Evolutionary conservation across 2,888 invertebrate species (phyloP), one percentile per base, ranked within the genome.

Genomic region (Julus scanicus): DNA sequence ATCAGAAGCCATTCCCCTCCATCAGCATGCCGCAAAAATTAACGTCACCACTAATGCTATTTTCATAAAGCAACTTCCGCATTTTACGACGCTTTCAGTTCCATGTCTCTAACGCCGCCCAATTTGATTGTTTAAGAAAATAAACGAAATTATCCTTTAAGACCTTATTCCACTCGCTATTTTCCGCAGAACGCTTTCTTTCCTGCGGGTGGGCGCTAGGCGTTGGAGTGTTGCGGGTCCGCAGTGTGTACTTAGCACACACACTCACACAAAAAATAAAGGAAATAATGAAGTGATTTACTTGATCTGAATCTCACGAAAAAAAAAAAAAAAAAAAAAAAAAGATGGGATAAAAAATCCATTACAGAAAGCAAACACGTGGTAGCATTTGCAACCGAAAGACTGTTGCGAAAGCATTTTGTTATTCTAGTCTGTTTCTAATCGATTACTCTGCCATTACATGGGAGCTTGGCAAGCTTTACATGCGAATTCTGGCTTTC

Each of bases 371-470:
- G 48, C 40, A 44, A 84, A 84, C 48, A 84, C 84, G 39, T 84
- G 84, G 44, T n/a, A 13, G 40, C 13, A 17, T 40, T 84, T 84
- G 39, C 44, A 20, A 9, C 40, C 40, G 48, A 6, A 13, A 84
- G 40, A 20, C 48, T 39, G 40, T 84, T 13, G 40, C 48, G n/a
- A 84, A n/a, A 84, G 84, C 48, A 29, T 84, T 71, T 84, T 84
- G 84, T 84, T 84, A 84, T 84, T 84, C 84, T 40, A 48, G 84
- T 29, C 84, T 15, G 40, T 84, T 39, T 84, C 40, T 84, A 84
- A 84, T 84, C 84, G 84, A 84, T 84, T 84, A 84, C 84, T 84
- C 48, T 9, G 40, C 84, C 84, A 84, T 84, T 84, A 84, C 84
- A 84, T 40, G 84, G 44, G 40, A 84, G 84, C 84, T 84, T 40